phyloP scores from a whole-genome alignment of 2,888 invertebrate species.

The Aspidapion aeneum region DNA sequence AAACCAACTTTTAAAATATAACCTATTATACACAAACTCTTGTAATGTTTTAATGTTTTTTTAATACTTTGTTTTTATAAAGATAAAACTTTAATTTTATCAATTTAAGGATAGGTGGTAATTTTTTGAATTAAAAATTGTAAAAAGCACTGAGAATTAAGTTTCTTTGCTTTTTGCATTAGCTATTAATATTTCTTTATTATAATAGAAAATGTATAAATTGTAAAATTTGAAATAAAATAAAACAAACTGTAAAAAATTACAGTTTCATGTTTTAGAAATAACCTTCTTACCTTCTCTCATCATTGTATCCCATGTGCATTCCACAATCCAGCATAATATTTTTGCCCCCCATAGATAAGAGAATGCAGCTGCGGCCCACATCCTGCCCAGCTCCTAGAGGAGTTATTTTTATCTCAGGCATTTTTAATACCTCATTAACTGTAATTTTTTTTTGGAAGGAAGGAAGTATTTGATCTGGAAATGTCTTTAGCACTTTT shows the following conservation, averaged over 20 bases:
- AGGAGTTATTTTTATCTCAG: constrained; percentile 85
- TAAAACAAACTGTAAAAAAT: too few species aligned
- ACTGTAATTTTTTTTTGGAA: not conserved
- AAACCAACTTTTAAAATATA: too few species aligned
- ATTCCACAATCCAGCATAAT: constrained; percentile 99
- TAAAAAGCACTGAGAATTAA: not conserved
- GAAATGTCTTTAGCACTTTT: not conserved
- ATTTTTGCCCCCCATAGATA: constrained; percentile 96
- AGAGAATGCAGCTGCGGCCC: constrained; percentile 93
- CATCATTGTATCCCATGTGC: constrained; percentile 87
- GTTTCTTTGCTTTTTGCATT: not conserved
- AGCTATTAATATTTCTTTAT: not conserved
- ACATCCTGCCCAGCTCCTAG: constrained; percentile 96
- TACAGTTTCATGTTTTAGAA: too few species aligned
- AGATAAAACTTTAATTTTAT: too few species aligned
- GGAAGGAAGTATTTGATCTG: not conserved
- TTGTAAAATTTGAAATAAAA: not conserved
- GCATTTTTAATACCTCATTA: too few species aligned
- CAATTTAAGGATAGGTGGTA: too few species aligned
- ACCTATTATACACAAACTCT: too few species aligned
- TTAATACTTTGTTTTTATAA: too few species aligned
- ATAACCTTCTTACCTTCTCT: too few species aligned
- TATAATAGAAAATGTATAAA: not conserved
- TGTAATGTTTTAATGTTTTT: too few species aligned
- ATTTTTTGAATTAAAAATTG: too few species aligned